Conservation (phyloP, 2,113 vertebrate genomes). For the Pseudonaja textilis region DNA sequence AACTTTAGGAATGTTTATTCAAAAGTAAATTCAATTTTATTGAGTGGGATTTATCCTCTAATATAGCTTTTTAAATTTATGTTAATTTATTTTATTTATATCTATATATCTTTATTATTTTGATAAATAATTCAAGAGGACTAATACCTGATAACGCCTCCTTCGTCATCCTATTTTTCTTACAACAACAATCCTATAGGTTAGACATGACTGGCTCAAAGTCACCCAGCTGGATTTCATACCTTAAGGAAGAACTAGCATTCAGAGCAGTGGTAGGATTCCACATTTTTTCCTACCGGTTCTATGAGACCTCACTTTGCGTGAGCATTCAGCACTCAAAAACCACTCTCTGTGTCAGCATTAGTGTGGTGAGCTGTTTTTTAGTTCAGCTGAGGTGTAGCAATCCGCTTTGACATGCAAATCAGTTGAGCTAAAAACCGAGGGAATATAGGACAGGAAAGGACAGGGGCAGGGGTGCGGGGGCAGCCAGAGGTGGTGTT, state of each 20-base stretch:
- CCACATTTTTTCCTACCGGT: no score
- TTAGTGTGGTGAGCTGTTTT: no score
- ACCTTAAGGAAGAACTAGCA: not conserved
- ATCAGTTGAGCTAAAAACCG: no score
- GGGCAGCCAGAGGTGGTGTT: no score
- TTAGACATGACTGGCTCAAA: not conserved
- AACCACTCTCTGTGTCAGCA: no score
- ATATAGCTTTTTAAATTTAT: not conserved
- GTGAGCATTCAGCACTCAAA: no score
- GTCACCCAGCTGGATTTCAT: not conserved
- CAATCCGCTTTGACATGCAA: no score
- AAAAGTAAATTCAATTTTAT: not conserved
- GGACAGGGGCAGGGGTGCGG: no score
- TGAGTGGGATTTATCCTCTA: not conserved
- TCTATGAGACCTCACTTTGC: no score
- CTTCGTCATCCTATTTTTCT: not conserved
- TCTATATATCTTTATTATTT: not conserved
- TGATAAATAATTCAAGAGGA: not conserved
- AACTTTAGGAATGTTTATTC: not conserved
- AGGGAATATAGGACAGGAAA: no score
- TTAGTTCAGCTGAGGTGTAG: no score
- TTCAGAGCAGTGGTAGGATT: not conserved
- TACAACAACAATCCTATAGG: not conserved
- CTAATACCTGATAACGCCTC: not conserved
- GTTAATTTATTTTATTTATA: not conserved